Conservation (phyloP, 2,888 invertebrate genomes). For the Stenurella melanura region DNA sequence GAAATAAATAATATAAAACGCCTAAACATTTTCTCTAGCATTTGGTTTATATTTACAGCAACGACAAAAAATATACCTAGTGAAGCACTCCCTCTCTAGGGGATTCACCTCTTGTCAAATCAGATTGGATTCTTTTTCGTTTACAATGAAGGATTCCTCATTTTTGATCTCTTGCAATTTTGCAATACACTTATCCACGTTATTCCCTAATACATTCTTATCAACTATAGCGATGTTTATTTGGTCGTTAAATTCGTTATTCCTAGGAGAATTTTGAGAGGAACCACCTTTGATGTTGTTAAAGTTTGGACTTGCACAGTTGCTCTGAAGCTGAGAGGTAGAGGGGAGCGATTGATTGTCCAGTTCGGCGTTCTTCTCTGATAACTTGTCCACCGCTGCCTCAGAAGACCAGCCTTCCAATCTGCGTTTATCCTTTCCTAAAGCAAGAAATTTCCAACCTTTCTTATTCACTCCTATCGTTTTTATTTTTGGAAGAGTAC, state of each 20-base stretch:
- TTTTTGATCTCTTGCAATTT: conserved; percentile 63
- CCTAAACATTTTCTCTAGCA: conserved; percentile 71
- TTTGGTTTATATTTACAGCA: conserved; percentile 72
- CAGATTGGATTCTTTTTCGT: conserved; percentile 62
- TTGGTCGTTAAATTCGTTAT: conserved; percentile 47
- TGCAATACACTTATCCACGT: conserved; percentile 57
- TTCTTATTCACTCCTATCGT: conserved; percentile 63
- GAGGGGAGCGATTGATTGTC: conserved; percentile 70
- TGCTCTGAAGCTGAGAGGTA: conserved; percentile 69
- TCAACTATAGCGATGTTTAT: conserved; percentile 41
- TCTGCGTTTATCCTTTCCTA: conserved; percentile 68
- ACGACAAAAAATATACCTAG: conserved; percentile 72
- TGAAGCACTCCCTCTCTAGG: conserved; percentile 69
- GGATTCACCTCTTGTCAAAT: conserved; percentile 72
- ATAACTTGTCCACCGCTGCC: conserved; percentile 63
- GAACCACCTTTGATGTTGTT: conserved; percentile 46
- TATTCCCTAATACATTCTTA: conserved; percentile 48
- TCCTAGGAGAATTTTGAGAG: conserved; percentile 47
- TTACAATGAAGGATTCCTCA: conserved; percentile 60
- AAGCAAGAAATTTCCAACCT: conserved; percentile 70
- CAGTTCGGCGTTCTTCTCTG: conserved; percentile 53
- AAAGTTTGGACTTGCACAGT: conserved; percentile 65
- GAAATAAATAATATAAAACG: conserved; percentile 60
- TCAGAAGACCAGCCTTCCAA: conserved; percentile 68
- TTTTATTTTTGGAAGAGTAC: conserved; percentile 69